These are phyloP conservation scores for Alfaro cultratus DNA, from an alignment of 2,797 vertebrate genomes.

Conservation along the genomic window DNA sequence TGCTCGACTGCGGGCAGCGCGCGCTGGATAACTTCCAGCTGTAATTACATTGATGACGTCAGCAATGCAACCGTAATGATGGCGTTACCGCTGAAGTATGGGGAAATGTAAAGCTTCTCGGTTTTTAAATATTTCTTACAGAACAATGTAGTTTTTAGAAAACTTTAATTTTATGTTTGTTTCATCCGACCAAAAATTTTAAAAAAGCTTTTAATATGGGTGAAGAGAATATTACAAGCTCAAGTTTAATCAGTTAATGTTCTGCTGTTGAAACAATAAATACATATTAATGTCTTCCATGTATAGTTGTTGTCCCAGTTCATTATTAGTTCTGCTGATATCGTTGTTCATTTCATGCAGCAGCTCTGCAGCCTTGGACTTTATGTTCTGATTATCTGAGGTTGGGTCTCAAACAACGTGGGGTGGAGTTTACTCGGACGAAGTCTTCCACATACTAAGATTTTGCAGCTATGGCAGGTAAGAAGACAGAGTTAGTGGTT, in stretches of 20 bases:
- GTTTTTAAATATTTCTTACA: neutral
- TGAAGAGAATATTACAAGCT: too few relatives aligned
- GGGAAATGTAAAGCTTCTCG: neutral
- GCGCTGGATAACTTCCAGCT: neutral
- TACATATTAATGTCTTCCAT: neutral
- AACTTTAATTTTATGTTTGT: neutral
- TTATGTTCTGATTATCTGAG: neutral
- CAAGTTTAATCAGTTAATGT: neutral
- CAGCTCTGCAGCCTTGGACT: neutral
- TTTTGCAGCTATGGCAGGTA: constrained; percentile 6
- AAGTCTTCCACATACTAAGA: neutral
- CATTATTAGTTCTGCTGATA: neutral
- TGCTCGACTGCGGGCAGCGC: neutral
- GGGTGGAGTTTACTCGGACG: neutral
- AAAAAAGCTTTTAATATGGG: neutral
- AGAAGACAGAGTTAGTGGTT: neutral
- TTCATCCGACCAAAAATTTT: neutral
- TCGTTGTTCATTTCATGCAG: neutral
- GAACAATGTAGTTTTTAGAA: neutral
- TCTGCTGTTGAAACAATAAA: neutral
- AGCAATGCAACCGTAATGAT: neutral
- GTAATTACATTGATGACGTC: neutral
- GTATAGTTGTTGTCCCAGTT: neutral
- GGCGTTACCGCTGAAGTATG: neutral
- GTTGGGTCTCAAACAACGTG: neutral